Conservation (phyloP, 2,797 vertebrate genomes). For the Tenualosa thibaudeaui region DNA sequence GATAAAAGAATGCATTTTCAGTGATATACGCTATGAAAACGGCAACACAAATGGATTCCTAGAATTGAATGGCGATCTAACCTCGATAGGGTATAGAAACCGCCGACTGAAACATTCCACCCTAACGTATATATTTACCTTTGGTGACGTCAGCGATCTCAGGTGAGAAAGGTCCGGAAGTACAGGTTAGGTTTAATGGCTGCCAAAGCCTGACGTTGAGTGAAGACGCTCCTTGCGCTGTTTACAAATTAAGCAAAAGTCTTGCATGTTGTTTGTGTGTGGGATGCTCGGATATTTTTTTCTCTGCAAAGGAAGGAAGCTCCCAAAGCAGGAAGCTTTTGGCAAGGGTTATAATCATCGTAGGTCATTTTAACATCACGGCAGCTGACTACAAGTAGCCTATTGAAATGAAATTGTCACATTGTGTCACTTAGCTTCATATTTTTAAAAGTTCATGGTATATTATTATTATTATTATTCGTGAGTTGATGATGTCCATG, state of each 20-base stretch:
- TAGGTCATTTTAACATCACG: neutral
- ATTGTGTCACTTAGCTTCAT: neutral
- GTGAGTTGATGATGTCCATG: neutral
- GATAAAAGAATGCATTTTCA: no score
- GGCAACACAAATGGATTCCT: no score
- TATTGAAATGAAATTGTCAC: neutral
- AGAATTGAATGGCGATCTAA: no score
- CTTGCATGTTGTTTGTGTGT: neutral
- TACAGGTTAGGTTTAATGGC: conserved; percentile 54
- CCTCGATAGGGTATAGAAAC: no score
- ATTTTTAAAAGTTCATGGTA: neutral
- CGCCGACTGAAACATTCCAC: no score
- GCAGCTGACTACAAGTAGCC: neutral
- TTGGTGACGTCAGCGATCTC: conserved; percentile 54
- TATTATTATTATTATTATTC: no score
- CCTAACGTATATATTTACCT: neutral
- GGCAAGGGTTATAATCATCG: conserved; percentile 64
- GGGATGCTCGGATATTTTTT: conserved; percentile 31
- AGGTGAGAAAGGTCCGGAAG: conserved; percentile 66
- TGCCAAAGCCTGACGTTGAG: neutral
- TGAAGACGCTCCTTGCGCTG: neutral
- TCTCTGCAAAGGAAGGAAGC: conserved; percentile 61
- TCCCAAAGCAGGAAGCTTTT: conserved; percentile 53
- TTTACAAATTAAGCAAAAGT: neutral
- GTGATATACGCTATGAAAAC: no score